Evolutionary conservation across 2,888 invertebrate species (phyloP).

Genomic region (Polyploca ridens): DNA sequence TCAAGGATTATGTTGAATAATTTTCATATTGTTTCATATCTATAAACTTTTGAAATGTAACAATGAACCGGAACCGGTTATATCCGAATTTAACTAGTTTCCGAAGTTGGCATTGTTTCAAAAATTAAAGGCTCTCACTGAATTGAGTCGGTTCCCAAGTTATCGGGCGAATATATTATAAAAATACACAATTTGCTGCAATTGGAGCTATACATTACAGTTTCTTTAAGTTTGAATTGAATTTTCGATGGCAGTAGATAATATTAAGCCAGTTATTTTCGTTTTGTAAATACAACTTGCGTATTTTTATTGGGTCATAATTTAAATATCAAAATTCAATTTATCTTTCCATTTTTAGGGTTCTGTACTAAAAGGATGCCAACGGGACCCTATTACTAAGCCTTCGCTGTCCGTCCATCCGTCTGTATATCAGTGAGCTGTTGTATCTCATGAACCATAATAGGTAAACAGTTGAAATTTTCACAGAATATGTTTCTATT

Average conservation of each 20-base stretch:
- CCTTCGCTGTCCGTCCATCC: too few relatives aligned
- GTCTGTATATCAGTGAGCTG: too few relatives aligned
- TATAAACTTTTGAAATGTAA: constrained; percentile 40
- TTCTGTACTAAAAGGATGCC: too few relatives aligned
- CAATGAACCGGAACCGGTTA: constrained; percentile 47
- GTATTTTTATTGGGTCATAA: background rate
- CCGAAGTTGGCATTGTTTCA: constrained; percentile 58
- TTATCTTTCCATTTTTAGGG: too few relatives aligned
- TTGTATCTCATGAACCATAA: too few relatives aligned
- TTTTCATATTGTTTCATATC: constrained; percentile 35
- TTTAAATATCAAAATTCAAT: too few relatives aligned
- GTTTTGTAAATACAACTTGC: background rate
- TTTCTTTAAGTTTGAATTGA: background rate
- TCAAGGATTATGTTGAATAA: background rate
- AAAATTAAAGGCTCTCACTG: constrained; percentile 47
- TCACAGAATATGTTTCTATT: too few relatives aligned
- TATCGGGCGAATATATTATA: constrained; percentile 35
- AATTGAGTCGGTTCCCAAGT: constrained; percentile 35
- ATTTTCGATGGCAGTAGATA: background rate
- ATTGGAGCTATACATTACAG: background rate
- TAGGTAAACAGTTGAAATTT: too few relatives aligned
- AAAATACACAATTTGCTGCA: constrained; percentile 11
- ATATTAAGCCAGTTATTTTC: background rate
- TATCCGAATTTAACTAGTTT: constrained; percentile 55
- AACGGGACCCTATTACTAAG: too few relatives aligned